These are phyloP conservation scores for Stratiolaelaps scimitus DNA, from an alignment of 1,140 invertebrate species.

Conservation along the genomic window DNA sequence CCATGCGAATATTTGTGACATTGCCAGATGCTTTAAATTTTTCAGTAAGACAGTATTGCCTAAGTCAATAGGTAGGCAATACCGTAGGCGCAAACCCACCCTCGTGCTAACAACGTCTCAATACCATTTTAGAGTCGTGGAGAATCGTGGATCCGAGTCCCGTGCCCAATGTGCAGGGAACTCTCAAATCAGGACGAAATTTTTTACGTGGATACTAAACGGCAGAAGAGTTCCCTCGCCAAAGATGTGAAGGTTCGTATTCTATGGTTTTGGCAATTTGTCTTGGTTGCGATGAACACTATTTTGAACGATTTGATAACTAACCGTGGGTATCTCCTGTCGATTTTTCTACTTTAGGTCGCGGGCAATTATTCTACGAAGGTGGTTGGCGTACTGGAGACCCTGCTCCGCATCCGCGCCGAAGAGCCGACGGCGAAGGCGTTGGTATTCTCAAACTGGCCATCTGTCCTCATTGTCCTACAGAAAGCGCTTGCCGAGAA, in stretches of 20 bases:
- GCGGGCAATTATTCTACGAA: slow-evolving; percentile 57
- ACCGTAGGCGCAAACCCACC: no score
- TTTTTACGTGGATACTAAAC: slow-evolving; percentile 48
- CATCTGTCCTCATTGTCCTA: slow-evolving; percentile 51
- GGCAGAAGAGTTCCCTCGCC: slow-evolving; percentile 36
- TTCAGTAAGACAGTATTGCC: no score
- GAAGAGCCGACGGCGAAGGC: slow-evolving; percentile 52
- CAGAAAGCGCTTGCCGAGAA: slow-evolving; percentile 51
- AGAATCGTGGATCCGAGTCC: slow-evolving; percentile 33
- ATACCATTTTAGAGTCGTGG: neutral
- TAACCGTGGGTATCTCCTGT: slow-evolving; percentile 22
- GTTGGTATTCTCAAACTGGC: slow-evolving; percentile 61
- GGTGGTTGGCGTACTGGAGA: slow-evolving; percentile 53
- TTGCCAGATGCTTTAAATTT: no score
- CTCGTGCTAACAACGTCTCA: no score
- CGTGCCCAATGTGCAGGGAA: slow-evolving; percentile 57
- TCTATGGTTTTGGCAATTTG: neutral
- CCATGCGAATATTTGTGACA: no score
- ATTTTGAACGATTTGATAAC: slow-evolving; percentile 27
- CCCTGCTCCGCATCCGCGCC: slow-evolving; percentile 48
- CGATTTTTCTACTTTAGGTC: slow-evolving; percentile 26
- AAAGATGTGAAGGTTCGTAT: slow-evolving; percentile 26
- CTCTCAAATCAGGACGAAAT: slow-evolving; percentile 46
- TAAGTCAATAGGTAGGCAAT: neutral
- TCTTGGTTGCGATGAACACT: neutral